phyloP scores from a whole-genome alignment of 2,888 invertebrate species.

The Agrotis ipsilon region DNA sequence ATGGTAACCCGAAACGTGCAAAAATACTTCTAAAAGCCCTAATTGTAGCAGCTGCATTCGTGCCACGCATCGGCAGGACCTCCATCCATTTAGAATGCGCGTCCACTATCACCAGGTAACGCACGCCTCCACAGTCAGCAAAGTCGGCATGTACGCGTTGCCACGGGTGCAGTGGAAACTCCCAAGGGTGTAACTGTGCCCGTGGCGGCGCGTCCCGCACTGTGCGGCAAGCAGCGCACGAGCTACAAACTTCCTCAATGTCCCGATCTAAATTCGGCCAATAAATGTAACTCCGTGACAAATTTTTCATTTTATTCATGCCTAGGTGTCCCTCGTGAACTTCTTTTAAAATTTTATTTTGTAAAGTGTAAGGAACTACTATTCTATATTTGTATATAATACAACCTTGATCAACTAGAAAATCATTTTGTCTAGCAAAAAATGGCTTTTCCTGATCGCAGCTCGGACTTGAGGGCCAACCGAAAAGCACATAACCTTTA shows the following conservation, averaged over 20 bases:
- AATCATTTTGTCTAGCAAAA: slow-evolving; percentile 1
- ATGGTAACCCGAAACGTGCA: slow-evolving; percentile 5
- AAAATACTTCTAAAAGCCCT: not conserved
- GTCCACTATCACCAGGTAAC: slow-evolving; percentile 1
- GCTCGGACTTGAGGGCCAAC: slow-evolving; percentile 6
- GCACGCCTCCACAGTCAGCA: not conserved
- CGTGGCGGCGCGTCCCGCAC: no score
- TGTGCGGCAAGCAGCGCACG: no score
- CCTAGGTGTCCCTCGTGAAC: no score
- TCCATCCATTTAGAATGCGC: slow-evolving; percentile 20
- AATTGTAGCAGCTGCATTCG: not conserved
- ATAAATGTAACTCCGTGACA: no score
- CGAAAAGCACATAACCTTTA: slow-evolving; percentile 7
- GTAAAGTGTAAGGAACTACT: not conserved
- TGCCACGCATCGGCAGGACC: not conserved
- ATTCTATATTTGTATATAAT: slow-evolving; percentile 19
- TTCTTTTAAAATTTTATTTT: not conserved
- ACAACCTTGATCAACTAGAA: slow-evolving; percentile 2
- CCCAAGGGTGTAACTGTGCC: no score
- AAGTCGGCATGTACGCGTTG: no score
- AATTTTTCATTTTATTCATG: no score
- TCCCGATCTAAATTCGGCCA: no score
- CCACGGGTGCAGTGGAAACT: no score
- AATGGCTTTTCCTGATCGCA: slow-evolving; percentile 8
- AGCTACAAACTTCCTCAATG: no score